A percentile compares a stretch with the other conserved stretches of the same genome.
phyloP scores from a whole-genome alignment of 1,140 invertebrate genomes.

The Cataglyphis hispanica region DNA sequence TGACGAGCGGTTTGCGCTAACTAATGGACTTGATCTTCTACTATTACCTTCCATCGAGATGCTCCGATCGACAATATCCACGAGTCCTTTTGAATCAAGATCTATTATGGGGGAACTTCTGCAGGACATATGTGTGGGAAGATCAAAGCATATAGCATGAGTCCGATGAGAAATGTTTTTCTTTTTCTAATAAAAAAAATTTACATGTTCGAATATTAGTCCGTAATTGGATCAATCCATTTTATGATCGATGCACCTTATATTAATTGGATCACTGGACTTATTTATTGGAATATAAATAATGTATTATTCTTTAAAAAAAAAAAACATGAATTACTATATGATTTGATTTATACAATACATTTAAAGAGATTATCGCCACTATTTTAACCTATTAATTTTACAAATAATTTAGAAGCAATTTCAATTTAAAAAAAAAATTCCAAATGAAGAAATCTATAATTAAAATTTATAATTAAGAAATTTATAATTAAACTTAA shows the following conservation, averaged over 20 bases:
- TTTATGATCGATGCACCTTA: constrained; percentile 30
- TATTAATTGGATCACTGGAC: constrained; percentile 19
- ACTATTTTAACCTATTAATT: background rate
- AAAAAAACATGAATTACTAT: background rate
- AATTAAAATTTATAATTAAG: too few species aligned
- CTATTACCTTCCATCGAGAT: constrained; percentile 35
- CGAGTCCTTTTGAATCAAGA: constrained; percentile 25
- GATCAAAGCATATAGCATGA: background rate
- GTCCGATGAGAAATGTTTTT: constrained; percentile 13
- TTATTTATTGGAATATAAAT: constrained; percentile 26
- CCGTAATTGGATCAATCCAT: constrained; percentile 45
- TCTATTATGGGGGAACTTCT: constrained; percentile 39
- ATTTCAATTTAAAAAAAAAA: background rate
- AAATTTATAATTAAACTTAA: background rate
- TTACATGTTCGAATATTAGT: constrained; percentile 42
- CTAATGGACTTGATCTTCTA: constrained; percentile 53
- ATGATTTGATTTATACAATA: background rate
- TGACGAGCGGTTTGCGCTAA: constrained; percentile 57
- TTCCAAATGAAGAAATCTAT: background rate
- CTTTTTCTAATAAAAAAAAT: constrained; percentile 25
- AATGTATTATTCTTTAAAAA: background rate
- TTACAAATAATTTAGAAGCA: background rate
- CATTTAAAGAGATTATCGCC: background rate
- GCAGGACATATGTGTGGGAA: background rate
- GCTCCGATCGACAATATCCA: constrained; percentile 37